Evolutionary conservation across 2,113 vertebrate species (phyloP), one percentile per base, ranked within the genome.

Genomic region (Glaucidium brasilianum): DNA sequence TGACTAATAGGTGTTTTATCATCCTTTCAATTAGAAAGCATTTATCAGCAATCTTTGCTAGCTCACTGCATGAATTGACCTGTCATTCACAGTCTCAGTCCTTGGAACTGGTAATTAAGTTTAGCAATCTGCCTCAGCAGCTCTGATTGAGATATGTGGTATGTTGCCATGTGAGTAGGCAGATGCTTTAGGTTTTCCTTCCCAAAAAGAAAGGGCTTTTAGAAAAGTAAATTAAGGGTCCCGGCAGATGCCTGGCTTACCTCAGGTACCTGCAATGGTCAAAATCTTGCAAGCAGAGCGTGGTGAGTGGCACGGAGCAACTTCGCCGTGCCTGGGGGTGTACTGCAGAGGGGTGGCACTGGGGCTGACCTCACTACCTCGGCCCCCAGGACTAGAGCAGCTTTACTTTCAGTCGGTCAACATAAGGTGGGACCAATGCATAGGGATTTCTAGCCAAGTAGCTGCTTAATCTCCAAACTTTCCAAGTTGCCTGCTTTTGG

Each of bases 1-100:
- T 96, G 97, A 98, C 95, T 98, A 97, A 98, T 83, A 91, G 93
- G 95, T 88, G 92, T 97, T 96, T 97, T 97, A 97, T 98, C 97
- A 96, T 97, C 96, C 96, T 98, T 98, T 97, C 98, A 96, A 87
- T 97, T 96, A 98, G 96, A 97, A 97, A 95, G 96, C 95, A 72
- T 97, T 98, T 97, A 97, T 98, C 97, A 98, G 96, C 96, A 97
- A 96, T 97, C 97, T 96, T 95, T 98, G 96, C 97, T 95, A 96
- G 93, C 95, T 97, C 96, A 88, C 95, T 91, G 96, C 90, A 77
- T 96, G 96, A 98, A 96, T 85, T 98, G 97, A 94, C 96, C 94
- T 97, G 97, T 97, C 96, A 96, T 94, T 97, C 94, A 81, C 84
- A 94, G 82, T 96, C 97, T 97, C 96, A 96, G 97, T 88, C 89